phyloP scores from a whole-genome alignment of 2,113 vertebrate species.

The Microtus richardsoni region DNA sequence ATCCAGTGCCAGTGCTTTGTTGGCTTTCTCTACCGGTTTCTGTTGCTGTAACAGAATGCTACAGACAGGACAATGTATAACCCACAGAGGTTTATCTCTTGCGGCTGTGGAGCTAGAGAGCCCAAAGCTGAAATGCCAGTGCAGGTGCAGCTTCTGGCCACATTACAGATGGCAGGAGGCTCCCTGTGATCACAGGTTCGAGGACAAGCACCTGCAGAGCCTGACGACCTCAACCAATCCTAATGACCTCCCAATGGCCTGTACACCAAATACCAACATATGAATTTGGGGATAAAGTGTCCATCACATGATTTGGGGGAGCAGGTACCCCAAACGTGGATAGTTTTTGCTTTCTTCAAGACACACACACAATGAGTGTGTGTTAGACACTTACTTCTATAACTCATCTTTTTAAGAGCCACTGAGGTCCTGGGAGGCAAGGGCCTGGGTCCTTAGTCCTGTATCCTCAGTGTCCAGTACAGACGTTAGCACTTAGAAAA shows the following conservation, averaged over 20 bases:
- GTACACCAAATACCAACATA: not conserved
- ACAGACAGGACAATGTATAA: not conserved
- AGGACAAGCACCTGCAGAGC: not conserved
- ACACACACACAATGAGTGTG: not conserved
- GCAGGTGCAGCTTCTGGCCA: not conserved
- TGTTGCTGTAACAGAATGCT: not conserved
- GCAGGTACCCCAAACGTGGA: not conserved
- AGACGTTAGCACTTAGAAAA: not conserved
- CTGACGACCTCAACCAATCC: not conserved
- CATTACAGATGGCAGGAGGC: not conserved
- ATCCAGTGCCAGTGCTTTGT: not conserved
- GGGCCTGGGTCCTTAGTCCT: not conserved
- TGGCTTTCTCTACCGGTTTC: not conserved
- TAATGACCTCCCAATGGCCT: too few relatives aligned
- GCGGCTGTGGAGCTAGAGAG: not conserved
- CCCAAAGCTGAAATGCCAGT: not conserved
- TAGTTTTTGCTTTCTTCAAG: not conserved
- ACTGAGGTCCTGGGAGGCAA: too few relatives aligned
- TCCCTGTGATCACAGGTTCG: not conserved
- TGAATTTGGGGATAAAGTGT: too few relatives aligned
- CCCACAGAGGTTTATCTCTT: not conserved
- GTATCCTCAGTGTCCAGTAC: not conserved
- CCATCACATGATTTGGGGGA: too few relatives aligned
- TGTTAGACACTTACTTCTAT: not conserved
- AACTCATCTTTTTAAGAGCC: not conserved